These are phyloP conservation scores for Porites divaricata DNA, from an alignment of 92 coral and sea anemone genomes.

Conservation along the genomic window DNA sequence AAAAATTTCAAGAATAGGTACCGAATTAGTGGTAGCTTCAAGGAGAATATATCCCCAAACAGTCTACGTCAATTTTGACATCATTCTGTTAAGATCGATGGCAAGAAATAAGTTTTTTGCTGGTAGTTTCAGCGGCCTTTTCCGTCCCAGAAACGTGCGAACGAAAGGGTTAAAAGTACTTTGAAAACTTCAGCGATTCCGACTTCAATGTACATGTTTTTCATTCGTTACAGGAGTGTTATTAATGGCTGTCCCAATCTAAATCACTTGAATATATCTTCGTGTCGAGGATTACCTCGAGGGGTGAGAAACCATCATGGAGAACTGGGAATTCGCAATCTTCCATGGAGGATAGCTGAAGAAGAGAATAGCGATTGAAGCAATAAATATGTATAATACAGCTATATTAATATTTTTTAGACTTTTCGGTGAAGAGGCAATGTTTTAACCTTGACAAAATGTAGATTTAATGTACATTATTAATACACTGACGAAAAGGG, in stretches of 20 bases:
- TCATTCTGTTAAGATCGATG: too few relatives aligned
- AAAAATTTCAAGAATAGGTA: too few relatives aligned
- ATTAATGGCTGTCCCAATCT: slow-evolving; percentile 75
- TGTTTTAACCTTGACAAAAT: background rate
- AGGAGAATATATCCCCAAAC: too few relatives aligned
- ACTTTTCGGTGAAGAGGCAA: background rate
- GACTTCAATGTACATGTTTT: background rate
- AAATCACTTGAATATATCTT: slow-evolving; percentile 61
- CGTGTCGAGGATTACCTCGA: slow-evolving; percentile 94
- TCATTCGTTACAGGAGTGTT: slow-evolving; percentile 53
- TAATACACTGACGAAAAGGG: too few relatives aligned
- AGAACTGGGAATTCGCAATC: background rate
- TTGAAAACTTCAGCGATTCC: background rate
- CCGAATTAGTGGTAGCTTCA: too few relatives aligned
- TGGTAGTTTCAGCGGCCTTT: too few relatives aligned
- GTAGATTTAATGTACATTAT: too few relatives aligned
- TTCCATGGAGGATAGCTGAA: background rate
- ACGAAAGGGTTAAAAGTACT: background rate
- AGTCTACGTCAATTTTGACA: too few relatives aligned
- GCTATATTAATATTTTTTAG: background rate
- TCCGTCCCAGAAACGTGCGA: too few relatives aligned
- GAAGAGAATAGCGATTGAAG: background rate
- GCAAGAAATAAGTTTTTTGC: too few relatives aligned
- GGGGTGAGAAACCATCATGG: slow-evolving; percentile 71
- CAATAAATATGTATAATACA: background rate